Conservation (phyloP, 2,797 vertebrate genomes). For the Schizopygopsis malacanthus region DNA sequence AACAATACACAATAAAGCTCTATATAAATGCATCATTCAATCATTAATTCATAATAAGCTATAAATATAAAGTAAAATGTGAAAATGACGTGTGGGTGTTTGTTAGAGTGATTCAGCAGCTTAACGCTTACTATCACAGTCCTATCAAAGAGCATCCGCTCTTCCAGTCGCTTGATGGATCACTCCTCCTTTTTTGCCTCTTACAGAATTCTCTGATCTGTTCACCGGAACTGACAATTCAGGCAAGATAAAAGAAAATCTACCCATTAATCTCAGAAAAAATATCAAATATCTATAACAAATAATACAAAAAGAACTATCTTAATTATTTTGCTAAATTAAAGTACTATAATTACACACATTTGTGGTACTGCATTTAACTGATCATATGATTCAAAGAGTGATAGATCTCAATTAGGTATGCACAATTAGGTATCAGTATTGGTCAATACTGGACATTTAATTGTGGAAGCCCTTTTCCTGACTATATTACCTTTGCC, state of each 20-base stretch:
- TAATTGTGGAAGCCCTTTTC: neutral
- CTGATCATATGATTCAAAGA: neutral
- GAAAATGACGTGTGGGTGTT: conserved; percentile 17
- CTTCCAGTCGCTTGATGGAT: neutral
- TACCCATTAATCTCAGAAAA: neutral
- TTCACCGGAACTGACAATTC: neutral
- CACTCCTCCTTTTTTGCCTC: conserved; percentile 8
- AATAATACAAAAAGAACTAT: neutral
- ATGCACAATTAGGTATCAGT: neutral
- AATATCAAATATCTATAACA: neutral
- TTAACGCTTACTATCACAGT: conserved; percentile 17
- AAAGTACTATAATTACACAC: neutral
- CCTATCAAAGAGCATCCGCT: conserved; percentile 12
- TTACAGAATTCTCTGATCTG: conserved; percentile 7
- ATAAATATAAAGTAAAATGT: too few relatives aligned
- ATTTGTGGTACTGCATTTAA: neutral
- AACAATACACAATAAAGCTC: too few relatives aligned
- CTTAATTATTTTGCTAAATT: neutral
- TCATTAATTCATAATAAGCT: too few relatives aligned
- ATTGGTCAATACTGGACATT: neutral
- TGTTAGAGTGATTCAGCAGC: conserved; percentile 42
- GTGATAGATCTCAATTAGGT: neutral
- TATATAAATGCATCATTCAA: too few relatives aligned
- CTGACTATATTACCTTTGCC: neutral
- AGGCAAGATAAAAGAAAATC: neutral